Percentiles rank a stretch among this genome's conserved stretches.
Conservation (phyloP, 1,140 invertebrate species). For the Ladona fulva region DNA sequence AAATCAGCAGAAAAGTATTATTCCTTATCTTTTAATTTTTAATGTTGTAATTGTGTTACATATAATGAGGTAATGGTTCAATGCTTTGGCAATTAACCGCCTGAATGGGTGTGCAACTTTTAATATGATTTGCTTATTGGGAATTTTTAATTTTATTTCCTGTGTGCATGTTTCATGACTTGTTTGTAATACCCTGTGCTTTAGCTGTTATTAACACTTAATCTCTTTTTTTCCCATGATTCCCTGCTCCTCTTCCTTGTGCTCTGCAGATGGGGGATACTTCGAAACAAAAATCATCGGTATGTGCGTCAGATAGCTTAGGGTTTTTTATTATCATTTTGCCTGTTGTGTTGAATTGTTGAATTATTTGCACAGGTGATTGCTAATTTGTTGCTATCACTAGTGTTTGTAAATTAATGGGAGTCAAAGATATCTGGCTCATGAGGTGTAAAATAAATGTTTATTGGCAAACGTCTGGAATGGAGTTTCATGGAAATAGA, state of each 20-base stretch:
- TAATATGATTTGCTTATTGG: neutral
- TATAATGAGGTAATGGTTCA: too few species aligned
- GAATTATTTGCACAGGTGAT: too few species aligned
- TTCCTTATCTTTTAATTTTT: too few species aligned
- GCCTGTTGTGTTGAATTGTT: too few species aligned
- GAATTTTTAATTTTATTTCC: slow-evolving; percentile 19
- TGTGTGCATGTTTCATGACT: slow-evolving; percentile 8
- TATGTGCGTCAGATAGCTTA: slow-evolving; percentile 32
- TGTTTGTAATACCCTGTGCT: slow-evolving; percentile 24
- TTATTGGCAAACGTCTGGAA: too few species aligned
- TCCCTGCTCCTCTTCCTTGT: slow-evolving; percentile 34
- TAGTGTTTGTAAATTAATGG: too few species aligned
- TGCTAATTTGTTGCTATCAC: too few species aligned
- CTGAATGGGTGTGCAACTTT: neutral
- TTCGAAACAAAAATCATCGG: slow-evolving; percentile 45
- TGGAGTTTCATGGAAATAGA: too few species aligned
- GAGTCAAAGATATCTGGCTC: too few species aligned
- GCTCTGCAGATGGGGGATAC: slow-evolving; percentile 40
- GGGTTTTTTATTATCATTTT: neutral
- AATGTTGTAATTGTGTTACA: too few species aligned
- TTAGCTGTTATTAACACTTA: neutral
- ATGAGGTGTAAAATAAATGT: too few species aligned
- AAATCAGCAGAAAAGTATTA: too few species aligned
- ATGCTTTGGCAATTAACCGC: neutral
- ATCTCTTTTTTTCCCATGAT: slow-evolving; percentile 15